Evolutionary conservation across 23 tunicate species (phyloP), one percentile per base, ranked within the genome.

Genomic region (Trididemnum clinides): DNA sequence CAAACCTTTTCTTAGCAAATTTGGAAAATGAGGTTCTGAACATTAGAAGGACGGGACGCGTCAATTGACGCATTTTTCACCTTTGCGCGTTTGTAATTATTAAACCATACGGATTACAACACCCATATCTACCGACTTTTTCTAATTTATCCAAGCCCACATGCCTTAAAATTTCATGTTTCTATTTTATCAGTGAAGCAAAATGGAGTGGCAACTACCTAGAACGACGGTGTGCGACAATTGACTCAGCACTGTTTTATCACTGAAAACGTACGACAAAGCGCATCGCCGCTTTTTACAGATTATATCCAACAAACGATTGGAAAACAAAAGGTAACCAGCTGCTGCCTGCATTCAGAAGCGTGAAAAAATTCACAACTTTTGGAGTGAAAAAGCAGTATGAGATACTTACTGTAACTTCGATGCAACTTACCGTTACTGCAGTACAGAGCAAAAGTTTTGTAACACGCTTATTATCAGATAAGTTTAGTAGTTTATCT

Each of bases 151-250:
- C 69, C 69, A 59, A 59, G 69, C 22, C 69, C 26, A 59, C 69
- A 59, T 59, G 69, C 69, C 69, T 21, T 59, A 21, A 59, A 70
- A 70, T 70, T 70, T 70, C 37, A 70, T 32, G 77, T 70, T 70
- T 70, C 77, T 70, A 33, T 70, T 15, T 28, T 70, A 70, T 70
- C 44, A 32, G 77, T 28, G 44, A 32, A 70, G 22, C 39, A 30
- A 70, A 70, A 32, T 30, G 44, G 77, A 70, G 37, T 33, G 77
- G 77, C 44, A 33, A 70, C 77, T 70, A 70, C 37, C 37, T 70
- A 70, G 77, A 70, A 70, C 7, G 22, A 70, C 77, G 77, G 77
- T 37, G 22, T 70, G 77, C 36, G 77, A 27, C 77, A 70, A 70
- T 70, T 70, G 77, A 70, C 77, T 36, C 77, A 70, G 15, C 26